These are phyloP conservation scores for Piezodorus guildinii DNA, from an alignment of 1,140 invertebrate species.

Conservation along the genomic window DNA sequence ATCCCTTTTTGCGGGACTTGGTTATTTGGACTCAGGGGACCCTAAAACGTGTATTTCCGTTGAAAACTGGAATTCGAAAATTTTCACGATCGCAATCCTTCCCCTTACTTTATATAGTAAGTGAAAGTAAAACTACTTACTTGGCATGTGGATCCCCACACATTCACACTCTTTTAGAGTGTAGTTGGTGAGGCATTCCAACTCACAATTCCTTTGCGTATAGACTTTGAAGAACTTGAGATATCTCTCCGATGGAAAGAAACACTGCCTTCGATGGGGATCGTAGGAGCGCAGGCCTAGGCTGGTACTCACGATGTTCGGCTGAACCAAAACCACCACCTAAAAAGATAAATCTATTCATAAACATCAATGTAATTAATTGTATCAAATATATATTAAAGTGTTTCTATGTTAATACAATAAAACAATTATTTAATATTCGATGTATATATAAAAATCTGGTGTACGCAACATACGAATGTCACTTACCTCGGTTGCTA, in stretches of 20 bases:
- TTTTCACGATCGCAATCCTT: too few species aligned
- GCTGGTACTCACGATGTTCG: slow-evolving; percentile 7
- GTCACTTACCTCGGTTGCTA: too few species aligned
- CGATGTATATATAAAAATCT: too few species aligned
- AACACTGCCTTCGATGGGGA: slow-evolving; percentile 35
- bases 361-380: neutral
- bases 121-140: slow-evolving; percentile 24
- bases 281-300: neutral
- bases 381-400: too few species aligned
- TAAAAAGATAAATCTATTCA: neutral
- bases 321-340: slow-evolving; percentile 3
- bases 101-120: too few species aligned
- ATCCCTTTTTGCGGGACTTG: too few species aligned
- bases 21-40: too few species aligned
- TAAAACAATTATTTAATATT: too few species aligned
- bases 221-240: slow-evolving; percentile 45
- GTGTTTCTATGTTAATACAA: too few species aligned
- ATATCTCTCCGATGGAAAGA: slow-evolving; percentile 44
- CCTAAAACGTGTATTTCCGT: too few species aligned
- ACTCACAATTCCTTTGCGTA: slow-evolving; percentile 33
- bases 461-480: too few species aligned
- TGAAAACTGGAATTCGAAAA: too few species aligned
- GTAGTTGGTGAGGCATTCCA: slow-evolving; percentile 34
- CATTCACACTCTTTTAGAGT: slow-evolving; percentile 10
- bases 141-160: slow-evolving; percentile 11